Base-by-base conservation (phyloP, 2,113 vertebrate species). In the Apteryx mantelli region DNA sequence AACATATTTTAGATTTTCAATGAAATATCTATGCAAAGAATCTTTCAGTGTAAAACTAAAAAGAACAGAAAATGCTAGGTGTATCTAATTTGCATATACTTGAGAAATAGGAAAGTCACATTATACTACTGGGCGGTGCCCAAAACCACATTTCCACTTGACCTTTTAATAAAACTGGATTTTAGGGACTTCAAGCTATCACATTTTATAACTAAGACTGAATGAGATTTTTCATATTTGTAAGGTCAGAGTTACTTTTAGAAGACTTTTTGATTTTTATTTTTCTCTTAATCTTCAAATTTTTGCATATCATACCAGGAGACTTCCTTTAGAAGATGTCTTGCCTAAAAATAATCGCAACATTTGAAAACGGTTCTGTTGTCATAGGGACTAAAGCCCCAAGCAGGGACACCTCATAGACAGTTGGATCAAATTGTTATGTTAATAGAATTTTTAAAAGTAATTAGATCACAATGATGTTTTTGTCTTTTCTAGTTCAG, bases 391-490 rank as follows among this genome's bases (percentile, higher is more conserved):
- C 75, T 61, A 75, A 65, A 34, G 56, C 65, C 95, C 60, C 71
- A 65, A 98, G 64, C 79, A 89, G 96, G 60, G 66, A 91, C 80
- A 92, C 20, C 77, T 88, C 78, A 48, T 60, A 85, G 96, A 92
- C 56, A 87, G 79, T 30, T 42, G 76, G 46, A 97, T 89, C 86
- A 83, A 93, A 96, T 96, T 95, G 93, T 93, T 96, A 94, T 95
- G 83, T 74, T 98, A 98, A 98, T 95, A 71, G 91, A 96, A 95
- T 97, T 96, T 93, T 98, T 66, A 58, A 81, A 85, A 96, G 92
- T 95, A 97, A 97, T 97, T 98, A 97, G 95, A 94, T 98, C 94
- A 95, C 95, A 93, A 96, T 94, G 93, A 92, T 96, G 89, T 86
- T 90, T 97, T 98, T 98, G 94, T 97, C 66, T 97, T 91, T 96